These are phyloP conservation scores for Forbesichthys agassizii DNA, from an alignment of 2,113 vertebrate genomes.

Conservation along the genomic window DNA sequence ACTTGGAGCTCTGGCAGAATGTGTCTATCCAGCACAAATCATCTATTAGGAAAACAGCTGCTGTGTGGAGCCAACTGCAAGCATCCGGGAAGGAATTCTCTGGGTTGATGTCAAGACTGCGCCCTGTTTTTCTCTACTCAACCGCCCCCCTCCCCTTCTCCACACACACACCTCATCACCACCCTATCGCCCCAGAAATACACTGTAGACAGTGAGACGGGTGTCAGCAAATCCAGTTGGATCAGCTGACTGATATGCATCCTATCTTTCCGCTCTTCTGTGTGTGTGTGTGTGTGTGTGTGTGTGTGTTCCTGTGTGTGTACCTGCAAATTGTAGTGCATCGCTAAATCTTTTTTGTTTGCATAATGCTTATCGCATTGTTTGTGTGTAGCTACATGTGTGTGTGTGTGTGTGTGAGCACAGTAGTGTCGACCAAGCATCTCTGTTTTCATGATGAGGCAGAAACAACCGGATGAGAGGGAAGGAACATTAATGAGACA, in stretches of 20 bases:
- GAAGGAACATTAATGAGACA: neutral
- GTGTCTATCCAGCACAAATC: conserved; percentile 57
- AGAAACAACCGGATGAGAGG: conserved; percentile 35
- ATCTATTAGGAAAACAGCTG: conserved; percentile 57
- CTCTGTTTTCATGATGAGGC: conserved; percentile 48
- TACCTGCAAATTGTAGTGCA: neutral
- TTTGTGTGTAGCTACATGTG: conserved; percentile 16
- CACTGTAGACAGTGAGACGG: conserved; percentile 47
- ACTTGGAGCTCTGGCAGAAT: conserved; percentile 54
- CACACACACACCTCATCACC: neutral
- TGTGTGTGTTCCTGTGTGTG: conserved; percentile 15
- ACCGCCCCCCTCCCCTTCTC: neutral
- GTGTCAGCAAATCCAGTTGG: conserved; percentile 63
- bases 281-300: neutral
- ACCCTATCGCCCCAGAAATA: conserved; percentile 18
- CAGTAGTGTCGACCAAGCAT: conserved; percentile 48
- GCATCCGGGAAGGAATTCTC: conserved; percentile 50
- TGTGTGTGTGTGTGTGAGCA: conserved; percentile 24
- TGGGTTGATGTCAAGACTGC: conserved; percentile 39
- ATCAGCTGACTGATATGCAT: conserved; percentile 68
- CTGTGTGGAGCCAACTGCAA: conserved; percentile 47
- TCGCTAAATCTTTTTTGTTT: neutral
- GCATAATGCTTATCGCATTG: neutral
- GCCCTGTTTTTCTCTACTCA: neutral
- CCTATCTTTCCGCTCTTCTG: conserved; percentile 47